phyloP scores from a whole-genome alignment of 2,113 vertebrate genomes.

The Otocyon megalotis region DNA sequence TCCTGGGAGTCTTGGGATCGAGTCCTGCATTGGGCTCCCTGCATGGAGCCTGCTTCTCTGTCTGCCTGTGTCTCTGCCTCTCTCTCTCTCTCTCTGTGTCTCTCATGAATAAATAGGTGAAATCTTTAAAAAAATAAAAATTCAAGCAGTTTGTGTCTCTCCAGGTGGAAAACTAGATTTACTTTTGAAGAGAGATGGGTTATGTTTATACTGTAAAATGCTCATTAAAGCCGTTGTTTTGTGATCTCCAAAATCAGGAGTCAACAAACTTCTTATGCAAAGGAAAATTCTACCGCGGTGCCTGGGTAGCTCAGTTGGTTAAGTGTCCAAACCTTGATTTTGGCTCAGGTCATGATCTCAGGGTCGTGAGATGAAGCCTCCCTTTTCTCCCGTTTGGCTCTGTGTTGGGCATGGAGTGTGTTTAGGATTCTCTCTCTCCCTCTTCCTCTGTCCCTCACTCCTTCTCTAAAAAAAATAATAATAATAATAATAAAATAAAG shows the following conservation, averaged over 20 bases:
- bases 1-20: too few species aligned
- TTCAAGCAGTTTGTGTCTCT: not conserved
- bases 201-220: not conserved
- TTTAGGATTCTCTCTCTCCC: not conserved
- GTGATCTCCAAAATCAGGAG: not conserved
- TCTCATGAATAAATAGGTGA: too few species aligned
- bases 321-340: not conserved
- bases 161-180: not conserved
- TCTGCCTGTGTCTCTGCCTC: too few species aligned
- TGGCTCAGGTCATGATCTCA: not conserved
- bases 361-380: not conserved
- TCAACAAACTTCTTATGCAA: conserved; percentile 3
- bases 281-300: not conserved
- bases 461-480: not conserved
- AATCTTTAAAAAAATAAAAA: not conserved
- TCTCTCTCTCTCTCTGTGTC: too few species aligned
- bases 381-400: not conserved
- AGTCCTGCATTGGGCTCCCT: too few species aligned
- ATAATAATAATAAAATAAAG: not conserved
- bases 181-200: not conserved
- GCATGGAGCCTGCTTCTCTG: too few species aligned
- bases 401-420: not conserved
- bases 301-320: not conserved
- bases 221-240: not conserved
- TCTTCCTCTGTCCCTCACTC: not conserved